These are phyloP conservation scores for Matsumurasca onukii DNA, from an alignment of 1,140 invertebrate species.

Conservation along the genomic window DNA sequence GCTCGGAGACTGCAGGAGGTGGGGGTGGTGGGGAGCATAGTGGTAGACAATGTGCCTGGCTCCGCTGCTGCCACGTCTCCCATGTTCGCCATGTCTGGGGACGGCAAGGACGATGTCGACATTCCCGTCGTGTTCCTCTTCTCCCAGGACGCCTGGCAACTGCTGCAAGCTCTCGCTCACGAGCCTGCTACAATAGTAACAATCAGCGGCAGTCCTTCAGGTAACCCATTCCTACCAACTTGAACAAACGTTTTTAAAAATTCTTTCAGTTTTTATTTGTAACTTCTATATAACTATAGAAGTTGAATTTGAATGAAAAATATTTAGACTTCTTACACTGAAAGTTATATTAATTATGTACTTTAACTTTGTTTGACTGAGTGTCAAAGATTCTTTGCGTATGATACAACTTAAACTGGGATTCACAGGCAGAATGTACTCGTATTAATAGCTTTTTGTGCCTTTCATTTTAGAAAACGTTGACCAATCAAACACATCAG, in stretches of 20 bases:
- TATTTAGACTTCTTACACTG: too few species aligned
- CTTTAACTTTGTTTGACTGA: too few species aligned
- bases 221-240: too few species aligned
- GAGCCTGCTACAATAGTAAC: slow-evolving; percentile 55
- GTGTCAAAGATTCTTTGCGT: too few species aligned
- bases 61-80: slow-evolving; percentile 70
- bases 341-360: too few species aligned
- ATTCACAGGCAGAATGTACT: too few species aligned
- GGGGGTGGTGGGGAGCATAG: slow-evolving; percentile 83
- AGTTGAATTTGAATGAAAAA: too few species aligned
- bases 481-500: slow-evolving; percentile 6
- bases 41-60: slow-evolving; percentile 81
- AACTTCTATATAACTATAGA: too few species aligned
- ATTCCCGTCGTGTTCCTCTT: slow-evolving; percentile 94
- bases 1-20: slow-evolving; percentile 79
- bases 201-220: slow-evolving; percentile 46
- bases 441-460: background rate
- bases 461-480: background rate
- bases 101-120: slow-evolving; percentile 81
- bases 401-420: too few species aligned
- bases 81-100: slow-evolving; percentile 95
- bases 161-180: slow-evolving; percentile 58
- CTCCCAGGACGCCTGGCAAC: slow-evolving; percentile 67
- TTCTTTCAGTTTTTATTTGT: too few species aligned
- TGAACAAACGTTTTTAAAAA: too few species aligned